These are phyloP conservation scores for Dunckerocampus dactyliophorus DNA, from an alignment of 2,113 vertebrate genomes.

Conservation along the genomic window DNA sequence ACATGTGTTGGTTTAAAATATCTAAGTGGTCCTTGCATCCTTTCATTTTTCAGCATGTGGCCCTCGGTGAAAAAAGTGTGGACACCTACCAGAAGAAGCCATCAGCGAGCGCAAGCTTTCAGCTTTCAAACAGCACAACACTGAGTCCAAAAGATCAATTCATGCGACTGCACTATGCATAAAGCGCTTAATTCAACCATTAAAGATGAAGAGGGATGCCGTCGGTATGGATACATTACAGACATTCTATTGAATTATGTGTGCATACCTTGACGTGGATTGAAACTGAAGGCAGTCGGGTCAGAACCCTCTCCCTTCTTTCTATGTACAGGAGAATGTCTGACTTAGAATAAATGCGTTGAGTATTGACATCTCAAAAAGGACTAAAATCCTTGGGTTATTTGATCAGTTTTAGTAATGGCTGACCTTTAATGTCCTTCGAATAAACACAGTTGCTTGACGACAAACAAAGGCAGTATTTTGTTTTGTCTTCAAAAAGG, in stretches of 20 bases:
- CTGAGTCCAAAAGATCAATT: slow-evolving; percentile 12
- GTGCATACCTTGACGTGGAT: slow-evolving; percentile 27
- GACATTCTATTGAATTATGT: slow-evolving; percentile 40
- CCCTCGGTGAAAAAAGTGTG: too few relatives aligned
- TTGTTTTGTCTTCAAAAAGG: too few relatives aligned
- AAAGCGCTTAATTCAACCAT: slow-evolving; percentile 33
- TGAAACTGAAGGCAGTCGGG: slow-evolving; percentile 35
- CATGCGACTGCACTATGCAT: slow-evolving; percentile 23
- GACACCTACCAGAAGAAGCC: background rate
- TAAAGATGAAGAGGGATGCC: slow-evolving; percentile 16
- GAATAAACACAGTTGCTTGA: slow-evolving; percentile 4
- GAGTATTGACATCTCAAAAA: background rate
- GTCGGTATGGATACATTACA: slow-evolving; percentile 16
- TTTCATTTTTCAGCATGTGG: too few relatives aligned
- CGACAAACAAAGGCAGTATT: too few relatives aligned
- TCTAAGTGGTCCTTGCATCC: too few relatives aligned
- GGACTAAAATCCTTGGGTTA: background rate
- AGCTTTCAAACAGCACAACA: background rate
- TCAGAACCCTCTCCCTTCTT: background rate
- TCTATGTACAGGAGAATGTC: background rate
- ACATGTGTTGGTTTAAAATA: too few relatives aligned
- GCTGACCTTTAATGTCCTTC: slow-evolving; percentile 5
- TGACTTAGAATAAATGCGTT: background rate
- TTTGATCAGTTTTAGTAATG: slow-evolving; percentile 2
- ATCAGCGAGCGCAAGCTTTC: background rate